phyloP scores from a whole-genome alignment of 2,888 invertebrate genomes.

The Dendrolimus pini region DNA sequence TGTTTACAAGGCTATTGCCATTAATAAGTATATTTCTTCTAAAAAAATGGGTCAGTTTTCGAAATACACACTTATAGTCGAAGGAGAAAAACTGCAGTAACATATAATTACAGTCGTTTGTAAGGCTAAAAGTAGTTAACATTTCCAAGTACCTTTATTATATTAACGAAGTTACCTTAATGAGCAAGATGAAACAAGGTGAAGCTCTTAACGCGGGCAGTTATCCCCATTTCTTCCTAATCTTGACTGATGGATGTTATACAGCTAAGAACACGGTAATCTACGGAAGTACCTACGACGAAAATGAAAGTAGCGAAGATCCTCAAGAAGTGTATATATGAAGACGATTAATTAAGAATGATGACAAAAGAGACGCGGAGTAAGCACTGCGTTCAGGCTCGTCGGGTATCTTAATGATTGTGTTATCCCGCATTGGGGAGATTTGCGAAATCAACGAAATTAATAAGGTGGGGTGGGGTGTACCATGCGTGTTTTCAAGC shows the following conservation, averaged over 20 bases:
- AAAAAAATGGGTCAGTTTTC: too few relatives aligned
- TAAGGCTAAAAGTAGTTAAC: slow-evolving; percentile 9
- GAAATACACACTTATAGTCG: too few relatives aligned
- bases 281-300: slow-evolving; percentile 17
- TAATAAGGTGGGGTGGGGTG: slow-evolving; percentile 10
- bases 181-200: slow-evolving; percentile 28
- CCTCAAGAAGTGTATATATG: slow-evolving; percentile 23
- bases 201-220: slow-evolving; percentile 31
- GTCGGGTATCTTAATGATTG: slow-evolving; percentile 50
- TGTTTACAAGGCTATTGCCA: too few relatives aligned
- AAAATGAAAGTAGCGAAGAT: slow-evolving; percentile 50
- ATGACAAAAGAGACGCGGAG: slow-evolving; percentile 12
- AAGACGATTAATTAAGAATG: slow-evolving; percentile 15
- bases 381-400: slow-evolving; percentile 29
- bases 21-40: too few relatives aligned
- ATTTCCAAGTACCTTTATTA: slow-evolving; percentile 32
- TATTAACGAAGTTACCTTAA: slow-evolving; percentile 37
- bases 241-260: slow-evolving; percentile 40
- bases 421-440: slow-evolving; percentile 44
- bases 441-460: slow-evolving; percentile 37
- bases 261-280: slow-evolving; percentile 33
- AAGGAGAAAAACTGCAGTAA: too few relatives aligned
- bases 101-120: background rate
- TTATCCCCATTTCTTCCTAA: slow-evolving; percentile 35
- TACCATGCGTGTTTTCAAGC: slow-evolving; percentile 4